Percentiles rank a stretch among this genome's conserved stretches.
phyloP scores from a whole-genome alignment of 2,797 vertebrate species.

The Poecilia gillii region DNA sequence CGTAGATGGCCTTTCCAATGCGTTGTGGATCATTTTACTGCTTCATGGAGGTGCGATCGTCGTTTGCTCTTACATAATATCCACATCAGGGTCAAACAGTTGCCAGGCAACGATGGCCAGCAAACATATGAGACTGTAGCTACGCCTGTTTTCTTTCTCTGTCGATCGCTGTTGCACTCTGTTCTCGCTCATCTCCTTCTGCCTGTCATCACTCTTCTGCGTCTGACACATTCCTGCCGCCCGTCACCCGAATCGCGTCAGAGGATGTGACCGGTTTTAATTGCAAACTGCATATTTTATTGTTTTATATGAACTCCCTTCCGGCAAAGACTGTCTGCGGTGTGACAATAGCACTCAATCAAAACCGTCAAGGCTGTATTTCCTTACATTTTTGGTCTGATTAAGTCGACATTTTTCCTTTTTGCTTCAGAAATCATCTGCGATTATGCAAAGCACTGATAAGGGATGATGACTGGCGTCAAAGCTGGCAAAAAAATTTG shows the following conservation, averaged over 20 bases:
- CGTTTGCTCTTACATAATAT: background rate
- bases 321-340: background rate
- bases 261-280: background rate
- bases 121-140: conserved; percentile 18
- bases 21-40: conserved; percentile 7
- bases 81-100: conserved; percentile 46
- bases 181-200: conserved; percentile 9
- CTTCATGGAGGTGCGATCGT: background rate
- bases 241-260: conserved; percentile 15
- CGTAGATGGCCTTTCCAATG: conserved; percentile 7
- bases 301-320: background rate
- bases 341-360: background rate
- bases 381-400: background rate
- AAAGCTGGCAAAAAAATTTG: background rate
- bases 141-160: background rate
- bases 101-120: conserved; percentile 58
- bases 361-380: background rate
- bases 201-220: background rate
- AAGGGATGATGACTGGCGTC: background rate
- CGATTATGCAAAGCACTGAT: background rate
- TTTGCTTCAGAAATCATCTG: background rate
- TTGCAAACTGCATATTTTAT: background rate
- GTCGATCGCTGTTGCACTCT: background rate
- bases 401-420: background rate
- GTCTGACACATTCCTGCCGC: conserved; percentile 13